phyloP scores from a whole-genome alignment of 2,888 invertebrate genomes.

The Drosophila putrida region DNA sequence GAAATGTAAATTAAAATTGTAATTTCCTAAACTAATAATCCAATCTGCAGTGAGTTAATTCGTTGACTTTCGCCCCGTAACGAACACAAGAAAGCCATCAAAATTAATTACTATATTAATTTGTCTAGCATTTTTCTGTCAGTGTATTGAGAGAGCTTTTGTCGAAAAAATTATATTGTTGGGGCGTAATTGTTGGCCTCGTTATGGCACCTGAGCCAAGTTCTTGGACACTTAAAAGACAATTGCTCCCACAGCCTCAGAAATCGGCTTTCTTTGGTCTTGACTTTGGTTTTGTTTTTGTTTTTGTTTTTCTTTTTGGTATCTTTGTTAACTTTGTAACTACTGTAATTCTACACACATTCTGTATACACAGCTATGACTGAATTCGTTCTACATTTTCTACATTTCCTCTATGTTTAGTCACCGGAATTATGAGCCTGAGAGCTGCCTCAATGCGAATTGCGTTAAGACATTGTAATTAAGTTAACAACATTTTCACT shows the following conservation, averaged over 20 bases:
- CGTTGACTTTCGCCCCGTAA: constrained; percentile 58
- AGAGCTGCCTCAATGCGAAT: constrained; percentile 39
- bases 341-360: constrained; percentile 64
- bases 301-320: constrained; percentile 3
- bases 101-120: constrained; percentile 70
- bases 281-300: constrained; percentile 27
- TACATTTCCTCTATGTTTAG: constrained; percentile 15
- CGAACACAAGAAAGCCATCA: constrained; percentile 21
- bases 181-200: constrained; percentile 79
- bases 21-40: constrained; percentile 61
- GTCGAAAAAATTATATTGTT: constrained; percentile 61
- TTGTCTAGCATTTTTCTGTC: constrained; percentile 53
- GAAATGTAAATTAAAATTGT: constrained; percentile 54
- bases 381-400: constrained; percentile 50
- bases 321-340: constrained; percentile 42
- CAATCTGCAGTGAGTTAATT: constrained; percentile 43
- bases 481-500: constrained; percentile 40
- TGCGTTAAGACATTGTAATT: constrained; percentile 55
- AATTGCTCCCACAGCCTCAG: constrained; percentile 77
- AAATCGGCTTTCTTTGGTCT: constrained; percentile 62
- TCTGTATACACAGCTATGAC: constrained; percentile 44
- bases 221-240: constrained; percentile 68
- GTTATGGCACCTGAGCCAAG: constrained; percentile 43
- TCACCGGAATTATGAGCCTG: constrained; percentile 36
- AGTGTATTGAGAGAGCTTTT: constrained; percentile 44